phyloP scores from a whole-genome alignment of 2,888 invertebrate species.

The Chironomus tentans region DNA sequence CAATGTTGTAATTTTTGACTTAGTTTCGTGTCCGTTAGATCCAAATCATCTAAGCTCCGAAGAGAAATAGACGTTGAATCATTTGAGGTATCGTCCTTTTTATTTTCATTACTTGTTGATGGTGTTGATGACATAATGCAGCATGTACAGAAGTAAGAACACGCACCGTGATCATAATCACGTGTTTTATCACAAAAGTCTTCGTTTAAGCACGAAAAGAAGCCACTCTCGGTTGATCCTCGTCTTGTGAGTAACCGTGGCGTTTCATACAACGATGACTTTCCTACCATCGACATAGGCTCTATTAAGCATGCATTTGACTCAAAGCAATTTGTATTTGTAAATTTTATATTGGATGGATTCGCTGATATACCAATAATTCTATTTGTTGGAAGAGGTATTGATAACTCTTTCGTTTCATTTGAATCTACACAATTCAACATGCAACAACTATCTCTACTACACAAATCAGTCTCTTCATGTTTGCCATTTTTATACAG shows the following conservation, averaged over 20 bases:
- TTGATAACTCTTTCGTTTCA: constrained; percentile 28
- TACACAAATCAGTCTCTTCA: constrained; percentile 20
- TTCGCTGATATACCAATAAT: constrained; percentile 33
- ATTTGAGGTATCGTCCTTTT: constrained; percentile 41
- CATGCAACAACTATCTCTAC: background rate
- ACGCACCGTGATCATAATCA: constrained; percentile 30
- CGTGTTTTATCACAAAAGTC: constrained; percentile 44
- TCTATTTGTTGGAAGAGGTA: constrained; percentile 19
- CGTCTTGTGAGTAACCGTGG: constrained; percentile 52
- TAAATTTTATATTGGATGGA: background rate
- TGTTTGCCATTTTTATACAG: constrained; percentile 40
- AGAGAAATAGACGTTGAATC: constrained; percentile 49
- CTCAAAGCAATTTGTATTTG: background rate
- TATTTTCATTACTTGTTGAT: background rate
- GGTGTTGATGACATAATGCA: constrained; percentile 17
- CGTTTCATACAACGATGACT: constrained; percentile 31
- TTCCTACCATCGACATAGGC: too few species aligned
- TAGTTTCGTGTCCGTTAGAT: constrained; percentile 37
- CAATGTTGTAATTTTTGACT: constrained; percentile 30
- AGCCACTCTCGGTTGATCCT: constrained; percentile 82
- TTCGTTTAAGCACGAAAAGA: constrained; percentile 79
- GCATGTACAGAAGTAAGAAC: constrained; percentile 36
- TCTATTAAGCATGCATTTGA: background rate
- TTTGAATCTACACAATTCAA: constrained; percentile 28
- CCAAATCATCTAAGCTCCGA: constrained; percentile 51